Conservation (phyloP, 2,797 vertebrate genomes). For the Lemur catta region DNA sequence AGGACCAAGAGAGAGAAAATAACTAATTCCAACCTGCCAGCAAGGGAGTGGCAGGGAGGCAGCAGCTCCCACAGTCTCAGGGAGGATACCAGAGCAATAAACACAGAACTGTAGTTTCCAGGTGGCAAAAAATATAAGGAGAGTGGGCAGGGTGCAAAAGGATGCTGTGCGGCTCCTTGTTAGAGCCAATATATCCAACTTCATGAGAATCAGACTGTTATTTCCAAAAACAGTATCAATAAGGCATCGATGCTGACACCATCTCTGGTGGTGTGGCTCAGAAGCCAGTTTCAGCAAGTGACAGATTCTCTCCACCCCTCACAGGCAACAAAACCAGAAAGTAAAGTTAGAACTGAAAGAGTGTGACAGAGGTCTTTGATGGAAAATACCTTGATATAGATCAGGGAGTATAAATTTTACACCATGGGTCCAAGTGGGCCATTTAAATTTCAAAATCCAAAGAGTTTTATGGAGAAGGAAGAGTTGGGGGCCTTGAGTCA, state of each 20-base stretch:
- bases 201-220: background rate
- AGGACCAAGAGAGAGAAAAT: background rate
- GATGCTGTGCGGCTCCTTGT: background rate
- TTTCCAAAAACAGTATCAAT: background rate
- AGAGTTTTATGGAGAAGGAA: background rate
- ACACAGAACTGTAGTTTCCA: background rate
- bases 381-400: background rate
- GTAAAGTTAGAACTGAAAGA: background rate
- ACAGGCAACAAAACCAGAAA: background rate
- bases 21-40: slow-evolving; percentile 35
- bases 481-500: background rate
- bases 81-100: background rate
- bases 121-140: background rate
- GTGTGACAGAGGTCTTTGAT: background rate
- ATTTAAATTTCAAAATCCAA: background rate
- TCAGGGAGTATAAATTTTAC: background rate
- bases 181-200: background rate
- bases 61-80: background rate
- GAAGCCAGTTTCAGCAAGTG: background rate
- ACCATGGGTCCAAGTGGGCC: background rate
- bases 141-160: background rate
- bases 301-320: background rate
- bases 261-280: background rate
- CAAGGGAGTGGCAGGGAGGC: background rate
- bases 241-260: background rate